Base-by-base conservation (phyloP, 2,113 vertebrate species). In the Corythornis vintsioides region DNA sequence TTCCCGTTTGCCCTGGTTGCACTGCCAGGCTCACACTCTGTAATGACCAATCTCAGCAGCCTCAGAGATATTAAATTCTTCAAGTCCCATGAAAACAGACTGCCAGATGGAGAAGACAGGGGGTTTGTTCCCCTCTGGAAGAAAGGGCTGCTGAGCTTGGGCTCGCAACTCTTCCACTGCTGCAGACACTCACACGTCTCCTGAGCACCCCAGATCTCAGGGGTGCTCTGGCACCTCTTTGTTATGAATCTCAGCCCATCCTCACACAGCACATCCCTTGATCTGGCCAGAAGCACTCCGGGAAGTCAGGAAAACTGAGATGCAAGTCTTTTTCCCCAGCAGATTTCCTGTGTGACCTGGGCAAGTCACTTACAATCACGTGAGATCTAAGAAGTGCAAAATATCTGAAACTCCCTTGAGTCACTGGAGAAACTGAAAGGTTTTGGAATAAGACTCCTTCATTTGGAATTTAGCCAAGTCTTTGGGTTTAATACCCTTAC, bases 271-370 rank as follows among this genome's bases (percentile, higher is more conserved):
- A 45, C 50, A 76, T 61, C 83, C 42, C 52, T 66, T 16, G 24
- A 47, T 38, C 60, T 52, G 70, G 19, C 71, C 71, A 89, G 56
- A 20, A 88, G 61, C 47, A 17, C 79, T 83, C 79, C 13, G 29
- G 66, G 55, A 67, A 86, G 57, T 18, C 3, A 70, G 7, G 80
- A 90, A 87, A 92, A 38, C 25, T 64, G 74, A 85, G 50, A 42
- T 28, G 1, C 0, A 40, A 75, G 43, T 66, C 78, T 84, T 75
- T 75, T 87, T 31, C 57, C 81, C 50, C 78, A 73, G 45, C 48
- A 84, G 66, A 82, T 67, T 90, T 92, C 70, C 92, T 88, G 25
- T n/a, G 53, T 78, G 88, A 95, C 90, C 86, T 57, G 86, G 76
- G 77, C 70, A 93, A 86, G 83, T 82, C 21, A 0, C 88, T 95